Conservation (phyloP, 1,140 invertebrate genomes). For the Leptinotarsa texana region DNA sequence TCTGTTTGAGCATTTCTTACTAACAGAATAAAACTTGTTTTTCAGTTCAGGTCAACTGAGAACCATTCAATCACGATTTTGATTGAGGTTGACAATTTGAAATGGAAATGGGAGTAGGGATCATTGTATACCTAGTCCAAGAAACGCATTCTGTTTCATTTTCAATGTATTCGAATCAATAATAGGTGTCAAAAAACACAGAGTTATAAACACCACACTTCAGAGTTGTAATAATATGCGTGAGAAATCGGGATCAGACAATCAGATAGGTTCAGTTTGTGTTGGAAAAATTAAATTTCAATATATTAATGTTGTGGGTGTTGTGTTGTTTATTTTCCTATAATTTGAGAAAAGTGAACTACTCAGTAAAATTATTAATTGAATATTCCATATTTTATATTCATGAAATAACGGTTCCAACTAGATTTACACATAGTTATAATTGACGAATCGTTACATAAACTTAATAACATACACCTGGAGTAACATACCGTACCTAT, state of each 20-base stretch:
- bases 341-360: no score
- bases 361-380: no score
- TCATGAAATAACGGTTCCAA: no score
- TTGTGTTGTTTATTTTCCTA: background rate
- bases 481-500: background rate
- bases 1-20: slow-evolving; percentile 20
- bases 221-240: background rate
- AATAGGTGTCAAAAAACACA: background rate
- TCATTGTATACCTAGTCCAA: background rate
- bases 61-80: slow-evolving; percentile 29
- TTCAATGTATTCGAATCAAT: slow-evolving; percentile 1
- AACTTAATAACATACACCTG: background rate
- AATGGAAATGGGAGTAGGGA: slow-evolving; percentile 8
- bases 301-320: background rate
- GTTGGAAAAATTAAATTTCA: no score
- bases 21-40: slow-evolving; percentile 33
- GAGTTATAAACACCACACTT: background rate
- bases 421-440: no score
- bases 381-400: no score
- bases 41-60: slow-evolving; percentile 29
- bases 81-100: slow-evolving; percentile 36
- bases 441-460: background rate
- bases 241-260: no score
- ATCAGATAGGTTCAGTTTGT: no score
- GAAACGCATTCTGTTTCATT: background rate